phyloP scores from a whole-genome alignment of 1,140 invertebrate species.

The Zaprionus lachaisei region DNA sequence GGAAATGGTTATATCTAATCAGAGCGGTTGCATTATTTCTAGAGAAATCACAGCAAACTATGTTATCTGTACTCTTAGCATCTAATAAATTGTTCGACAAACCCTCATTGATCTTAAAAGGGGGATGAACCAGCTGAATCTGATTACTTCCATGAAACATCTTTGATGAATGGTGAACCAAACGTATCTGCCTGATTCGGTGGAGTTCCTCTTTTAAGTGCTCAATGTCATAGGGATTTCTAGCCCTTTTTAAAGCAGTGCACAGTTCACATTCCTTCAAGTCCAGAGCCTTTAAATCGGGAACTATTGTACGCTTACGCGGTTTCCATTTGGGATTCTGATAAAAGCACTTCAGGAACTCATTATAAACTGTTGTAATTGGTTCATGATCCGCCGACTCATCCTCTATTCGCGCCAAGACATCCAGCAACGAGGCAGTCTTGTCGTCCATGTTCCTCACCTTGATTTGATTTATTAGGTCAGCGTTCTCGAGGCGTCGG shows the following conservation, averaged over 20 bases:
- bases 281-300: background rate
- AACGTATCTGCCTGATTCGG: background rate
- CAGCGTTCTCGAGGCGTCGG: constrained; percentile 30
- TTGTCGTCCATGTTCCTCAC: background rate
- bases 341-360: background rate
- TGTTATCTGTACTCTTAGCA: too few species aligned
- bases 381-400: background rate
- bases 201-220: background rate
- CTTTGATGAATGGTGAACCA: background rate
- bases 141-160: background rate
- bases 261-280: background rate
- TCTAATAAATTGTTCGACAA: too few species aligned
- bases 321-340: background rate
- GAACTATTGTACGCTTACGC: background rate
- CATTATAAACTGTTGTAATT: background rate
- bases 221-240: background rate
- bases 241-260: background rate
- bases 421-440: background rate
- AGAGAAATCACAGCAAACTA: too few species aligned
- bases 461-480: constrained; percentile 20
- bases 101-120: background rate
- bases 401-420: background rate
- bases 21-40: too few species aligned
- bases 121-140: background rate
- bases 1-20: too few species aligned